These are phyloP conservation scores for Saguinus imperator DNA, from an alignment of 2,113 vertebrate species.

Conservation along the genomic window DNA sequence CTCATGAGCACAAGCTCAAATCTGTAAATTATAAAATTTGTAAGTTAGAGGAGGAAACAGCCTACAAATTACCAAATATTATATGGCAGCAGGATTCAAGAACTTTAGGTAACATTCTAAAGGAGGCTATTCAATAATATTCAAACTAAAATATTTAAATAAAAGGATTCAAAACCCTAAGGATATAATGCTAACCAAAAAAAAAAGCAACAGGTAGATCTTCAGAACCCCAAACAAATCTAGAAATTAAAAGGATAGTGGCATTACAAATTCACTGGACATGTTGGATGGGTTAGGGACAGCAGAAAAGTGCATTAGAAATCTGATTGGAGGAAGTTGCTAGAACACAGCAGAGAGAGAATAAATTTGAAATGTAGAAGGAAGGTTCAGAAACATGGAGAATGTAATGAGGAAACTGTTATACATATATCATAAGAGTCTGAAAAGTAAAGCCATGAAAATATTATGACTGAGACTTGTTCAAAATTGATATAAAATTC, in stretches of 20 bases:
- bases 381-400: background rate
- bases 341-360: background rate
- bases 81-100: background rate
- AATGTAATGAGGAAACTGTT: background rate
- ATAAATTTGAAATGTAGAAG: background rate
- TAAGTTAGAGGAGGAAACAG: background rate
- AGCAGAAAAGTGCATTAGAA: background rate
- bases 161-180: background rate
- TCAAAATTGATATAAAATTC: background rate
- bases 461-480: background rate
- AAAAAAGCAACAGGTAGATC: background rate
- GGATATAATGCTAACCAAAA: background rate
- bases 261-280: conserved; percentile 2
- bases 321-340: background rate
- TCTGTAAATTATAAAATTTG: background rate
- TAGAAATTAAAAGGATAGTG: background rate
- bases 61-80: background rate
- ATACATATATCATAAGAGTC: background rate
- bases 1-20: background rate
- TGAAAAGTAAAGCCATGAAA: background rate
- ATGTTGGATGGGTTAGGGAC: background rate
- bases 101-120: background rate
- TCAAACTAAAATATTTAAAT: background rate
- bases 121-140: background rate
- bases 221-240: background rate